Base-by-base conservation (phyloP, 2,797 vertebrate species). In the Aythya fuligula region DNA sequence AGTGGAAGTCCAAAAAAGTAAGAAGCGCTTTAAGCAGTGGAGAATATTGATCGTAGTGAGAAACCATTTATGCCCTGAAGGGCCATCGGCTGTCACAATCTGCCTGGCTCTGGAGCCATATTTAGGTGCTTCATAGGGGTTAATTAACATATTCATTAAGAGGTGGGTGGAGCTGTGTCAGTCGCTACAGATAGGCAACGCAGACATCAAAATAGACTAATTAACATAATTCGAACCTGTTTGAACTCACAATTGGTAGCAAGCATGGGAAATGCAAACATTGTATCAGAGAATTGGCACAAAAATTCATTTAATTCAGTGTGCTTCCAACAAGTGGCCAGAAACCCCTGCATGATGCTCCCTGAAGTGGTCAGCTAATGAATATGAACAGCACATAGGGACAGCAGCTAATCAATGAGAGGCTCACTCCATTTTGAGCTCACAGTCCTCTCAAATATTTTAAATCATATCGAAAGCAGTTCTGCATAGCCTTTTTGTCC, bases 121-220 rank as follows among this genome's bases (percentile, higher is more conserved):
- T 78, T 87, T 85, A 87, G 88, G 53, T 56, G 62, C 65, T 51
- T 93, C 90, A 84, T 32, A 79, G 34, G 45, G 91, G 36, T 75
- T 92, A 96, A 95, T 94, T 77, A 94, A 69, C 81, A 87, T 96
- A 95, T 89, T 94, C 54, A 75, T 94, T 89, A 94, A 90, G 36
- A 87, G 66, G 79, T 93, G 82, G 89, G 91, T 84, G 75, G 75
- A 90, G 65, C 47, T 25, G 74, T 74, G 81, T 85, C 88, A 61
- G 84, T 79, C 85, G 58, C 78, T 72, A 87, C 78, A 93, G 90
- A 87, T 5, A 80, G 73, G 66, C n/a, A 90, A 93, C 75, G 72
- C 62, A 83, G 78, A 83, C 86, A 85, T 92, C 69, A 92, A 95
- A 94, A 90, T 7, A 85, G 41, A 34, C 79, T 69, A 80, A 85